Evolutionary conservation across 2,888 invertebrate species (phyloP).

Genomic region (Stenchaetothrips biformis): DNA sequence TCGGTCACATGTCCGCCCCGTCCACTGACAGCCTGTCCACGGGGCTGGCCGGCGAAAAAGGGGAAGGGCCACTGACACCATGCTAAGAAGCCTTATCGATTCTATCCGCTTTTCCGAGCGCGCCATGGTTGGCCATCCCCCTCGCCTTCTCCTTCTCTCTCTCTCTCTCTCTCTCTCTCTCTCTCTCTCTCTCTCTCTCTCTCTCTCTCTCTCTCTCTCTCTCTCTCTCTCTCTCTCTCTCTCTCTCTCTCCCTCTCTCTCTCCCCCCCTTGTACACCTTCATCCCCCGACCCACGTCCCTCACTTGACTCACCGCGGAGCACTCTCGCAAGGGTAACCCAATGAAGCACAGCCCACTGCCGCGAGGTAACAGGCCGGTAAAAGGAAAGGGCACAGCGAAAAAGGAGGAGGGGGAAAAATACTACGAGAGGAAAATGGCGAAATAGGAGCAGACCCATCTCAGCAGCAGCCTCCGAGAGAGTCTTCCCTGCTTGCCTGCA

Average conservation of each 20-base stretch:
- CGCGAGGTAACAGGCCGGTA: neutral
- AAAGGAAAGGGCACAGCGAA: neutral
- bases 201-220: neutral
- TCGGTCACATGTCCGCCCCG: constrained; percentile 8
- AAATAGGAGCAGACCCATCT: too few species aligned
- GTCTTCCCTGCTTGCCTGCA: too few species aligned
- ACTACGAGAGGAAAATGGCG: too few species aligned
- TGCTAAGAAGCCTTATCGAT: constrained; percentile 33
- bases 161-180: neutral
- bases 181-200: constrained; percentile 12
- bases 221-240: neutral
- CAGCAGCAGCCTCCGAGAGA: too few species aligned
- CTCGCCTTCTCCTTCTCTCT: too few species aligned
- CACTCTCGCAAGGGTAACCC: constrained; percentile 1
- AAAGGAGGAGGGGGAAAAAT: too few species aligned
- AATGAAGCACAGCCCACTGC: neutral
- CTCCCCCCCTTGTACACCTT: neutral
- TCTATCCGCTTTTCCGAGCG: constrained; percentile 5
- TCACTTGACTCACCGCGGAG: neutral
- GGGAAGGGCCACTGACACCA: constrained; percentile 38
- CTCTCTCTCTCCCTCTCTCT: constrained; percentile 3
- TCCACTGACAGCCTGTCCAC: neutral
- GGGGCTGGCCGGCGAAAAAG: constrained; percentile 28
- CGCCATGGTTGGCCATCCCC: neutral
- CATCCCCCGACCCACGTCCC: neutral